Conservation (phyloP, 2,113 vertebrate genomes). For the Andinoacara biseriatus region DNA sequence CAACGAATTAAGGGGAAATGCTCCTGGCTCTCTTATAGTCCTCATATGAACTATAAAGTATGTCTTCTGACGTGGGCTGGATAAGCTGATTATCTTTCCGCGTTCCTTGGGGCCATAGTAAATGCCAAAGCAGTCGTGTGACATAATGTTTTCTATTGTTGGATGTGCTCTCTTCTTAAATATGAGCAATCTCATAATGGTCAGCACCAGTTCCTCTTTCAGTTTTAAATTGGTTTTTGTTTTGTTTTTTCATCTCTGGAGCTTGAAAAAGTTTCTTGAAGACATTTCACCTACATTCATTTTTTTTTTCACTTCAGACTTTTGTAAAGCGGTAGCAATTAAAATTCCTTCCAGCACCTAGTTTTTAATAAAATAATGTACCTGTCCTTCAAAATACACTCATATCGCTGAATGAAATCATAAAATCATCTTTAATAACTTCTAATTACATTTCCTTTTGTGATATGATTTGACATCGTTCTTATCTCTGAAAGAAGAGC, state of each 20-base stretch:
- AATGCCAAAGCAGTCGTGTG: constrained; percentile 1
- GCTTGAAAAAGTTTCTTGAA: no score
- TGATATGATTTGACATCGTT: background rate
- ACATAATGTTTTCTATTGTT: constrained; percentile 34
- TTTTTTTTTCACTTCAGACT: background rate
- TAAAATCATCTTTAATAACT: background rate
- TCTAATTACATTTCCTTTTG: background rate
- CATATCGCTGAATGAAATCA: background rate
- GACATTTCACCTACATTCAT: no score
- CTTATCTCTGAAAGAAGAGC: background rate
- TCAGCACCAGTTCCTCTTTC: background rate
- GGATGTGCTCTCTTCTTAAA: background rate
- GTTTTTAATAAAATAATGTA: background rate
- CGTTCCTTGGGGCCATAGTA: constrained; percentile 3
- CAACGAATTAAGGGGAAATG: background rate
- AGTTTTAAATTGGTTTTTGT: background rate
- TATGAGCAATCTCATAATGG: background rate
- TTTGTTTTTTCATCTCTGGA: background rate
- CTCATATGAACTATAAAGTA: constrained; percentile 1
- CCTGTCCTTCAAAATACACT: background rate
- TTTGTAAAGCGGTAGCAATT: background rate
- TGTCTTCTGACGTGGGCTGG: background rate
- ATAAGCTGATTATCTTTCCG: constrained; percentile 40
- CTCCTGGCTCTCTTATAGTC: background rate
- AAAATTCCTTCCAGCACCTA: background rate